Conservation (phyloP, 1,140 invertebrate genomes). For the Caenorhabditis briggsae region DNA sequence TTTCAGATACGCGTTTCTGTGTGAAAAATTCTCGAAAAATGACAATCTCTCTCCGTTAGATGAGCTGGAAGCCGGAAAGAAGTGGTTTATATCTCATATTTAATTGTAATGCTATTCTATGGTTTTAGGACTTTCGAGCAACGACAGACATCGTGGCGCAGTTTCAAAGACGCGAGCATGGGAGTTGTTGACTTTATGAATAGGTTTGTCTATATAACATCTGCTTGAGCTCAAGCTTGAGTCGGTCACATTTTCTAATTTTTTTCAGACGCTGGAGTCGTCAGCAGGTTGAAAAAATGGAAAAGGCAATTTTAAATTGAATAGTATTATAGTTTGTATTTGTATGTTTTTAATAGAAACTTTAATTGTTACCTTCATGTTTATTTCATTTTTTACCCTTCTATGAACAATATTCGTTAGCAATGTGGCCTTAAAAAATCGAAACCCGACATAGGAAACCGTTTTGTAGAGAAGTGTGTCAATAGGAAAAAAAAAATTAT, state of each 20-base stretch:
- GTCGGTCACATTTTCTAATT: background rate
- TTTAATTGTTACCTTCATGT: background rate
- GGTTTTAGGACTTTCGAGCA: conserved; percentile 29
- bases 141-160: conserved; percentile 9
- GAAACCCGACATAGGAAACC: background rate
- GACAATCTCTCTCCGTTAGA: background rate
- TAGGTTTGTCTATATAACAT: background rate
- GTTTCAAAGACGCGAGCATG: background rate
- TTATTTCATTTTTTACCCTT: no score
- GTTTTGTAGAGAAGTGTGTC: background rate
- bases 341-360: no score
- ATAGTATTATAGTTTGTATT: no score
- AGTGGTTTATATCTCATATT: conserved; percentile 1
- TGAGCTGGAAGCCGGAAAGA: conserved; percentile 8
- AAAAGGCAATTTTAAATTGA: background rate
- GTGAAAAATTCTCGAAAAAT: conserved; percentile 27
- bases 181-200: background rate
- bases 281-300: background rate
- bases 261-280: background rate
- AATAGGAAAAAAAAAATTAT: background rate
- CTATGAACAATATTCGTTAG: no score
- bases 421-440: background rate
- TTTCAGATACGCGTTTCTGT: conserved; percentile 29
- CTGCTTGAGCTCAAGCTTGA: no score
- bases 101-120: background rate